Conservation (phyloP, 2,113 vertebrate species). For the Atrichornis clamosus region DNA sequence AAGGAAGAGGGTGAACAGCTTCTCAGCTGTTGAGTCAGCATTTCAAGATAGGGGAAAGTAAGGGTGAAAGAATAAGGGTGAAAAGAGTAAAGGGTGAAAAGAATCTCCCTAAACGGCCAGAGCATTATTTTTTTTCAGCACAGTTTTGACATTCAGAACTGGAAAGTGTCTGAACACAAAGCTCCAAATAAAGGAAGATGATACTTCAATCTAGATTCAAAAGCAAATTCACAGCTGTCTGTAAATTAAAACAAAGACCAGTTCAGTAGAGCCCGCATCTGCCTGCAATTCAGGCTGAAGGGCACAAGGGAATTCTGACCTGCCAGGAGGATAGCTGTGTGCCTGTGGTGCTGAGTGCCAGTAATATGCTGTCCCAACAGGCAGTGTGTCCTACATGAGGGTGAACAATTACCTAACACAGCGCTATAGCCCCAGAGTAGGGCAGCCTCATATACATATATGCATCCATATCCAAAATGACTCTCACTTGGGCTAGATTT, state of each 20-base stretch:
- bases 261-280: neutral
- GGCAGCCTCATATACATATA: rapidly evolving
- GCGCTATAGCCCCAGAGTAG: neutral
- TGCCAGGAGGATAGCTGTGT: neutral
- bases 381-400: rapidly evolving
- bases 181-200: neutral
- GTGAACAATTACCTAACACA: neutral
- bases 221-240: neutral
- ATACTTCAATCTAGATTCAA: neutral
- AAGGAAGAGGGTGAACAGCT: neutral
- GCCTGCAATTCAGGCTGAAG: neutral
- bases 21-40: neutral
- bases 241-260: neutral
- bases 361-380: neutral
- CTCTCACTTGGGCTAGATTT: neutral
- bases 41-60: neutral
- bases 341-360: rapidly evolving
- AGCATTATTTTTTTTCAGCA: neutral
- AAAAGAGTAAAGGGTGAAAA: neutral
- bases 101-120: neutral
- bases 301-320: neutral
- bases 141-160: neutral
- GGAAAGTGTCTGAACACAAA: neutral
- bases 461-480: neutral
- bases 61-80: too few species aligned